A percentile compares a stretch with the other conserved stretches of the same genome.
phyloP scores from a whole-genome alignment of 1,140 invertebrate species.

The Tribolium madens region DNA sequence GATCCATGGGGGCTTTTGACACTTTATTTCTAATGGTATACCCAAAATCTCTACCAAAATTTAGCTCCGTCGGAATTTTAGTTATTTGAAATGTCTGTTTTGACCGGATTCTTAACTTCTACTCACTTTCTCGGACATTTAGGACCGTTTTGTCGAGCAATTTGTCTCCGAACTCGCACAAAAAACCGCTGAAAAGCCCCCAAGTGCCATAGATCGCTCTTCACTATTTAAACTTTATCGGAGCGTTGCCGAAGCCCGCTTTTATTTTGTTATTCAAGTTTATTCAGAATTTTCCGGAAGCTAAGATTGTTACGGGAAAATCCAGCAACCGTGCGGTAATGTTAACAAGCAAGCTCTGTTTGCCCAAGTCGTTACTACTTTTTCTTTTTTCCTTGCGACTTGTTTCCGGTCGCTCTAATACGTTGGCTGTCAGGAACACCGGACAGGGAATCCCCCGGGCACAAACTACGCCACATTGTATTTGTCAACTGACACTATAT shows the following conservation, averaged over 20 bases:
- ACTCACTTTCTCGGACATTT: not conserved
- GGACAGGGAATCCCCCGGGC: slow-evolving; percentile 26
- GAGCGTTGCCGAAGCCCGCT: not conserved
- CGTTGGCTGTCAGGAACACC: slow-evolving; percentile 19
- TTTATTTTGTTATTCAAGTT: slow-evolving; percentile 36
- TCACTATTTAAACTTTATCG: slow-evolving; percentile 25
- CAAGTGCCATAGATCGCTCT: slow-evolving; percentile 45
- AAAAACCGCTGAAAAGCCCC: slow-evolving; percentile 2
- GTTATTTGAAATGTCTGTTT: no score
- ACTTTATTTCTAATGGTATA: no score
- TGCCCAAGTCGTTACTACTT: slow-evolving; percentile 30
- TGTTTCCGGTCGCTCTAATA: slow-evolving; percentile 37
- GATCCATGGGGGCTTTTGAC: no score
- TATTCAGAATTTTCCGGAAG: slow-evolving; percentile 31
- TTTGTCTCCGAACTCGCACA: not conserved
- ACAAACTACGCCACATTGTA: slow-evolving; percentile 29
- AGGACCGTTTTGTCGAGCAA: not conserved
- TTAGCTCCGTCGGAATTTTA: no score
- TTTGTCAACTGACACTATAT: slow-evolving; percentile 31
- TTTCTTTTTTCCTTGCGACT: slow-evolving; percentile 9
- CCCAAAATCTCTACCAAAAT: no score
- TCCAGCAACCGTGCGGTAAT: slow-evolving; percentile 1
- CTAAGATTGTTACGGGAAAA: not conserved
- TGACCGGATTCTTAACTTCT: no score
- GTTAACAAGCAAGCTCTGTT: slow-evolving; percentile 33